Conservation (phyloP, 2,888 invertebrate genomes). For the Lasioglossum zephyrum region DNA sequence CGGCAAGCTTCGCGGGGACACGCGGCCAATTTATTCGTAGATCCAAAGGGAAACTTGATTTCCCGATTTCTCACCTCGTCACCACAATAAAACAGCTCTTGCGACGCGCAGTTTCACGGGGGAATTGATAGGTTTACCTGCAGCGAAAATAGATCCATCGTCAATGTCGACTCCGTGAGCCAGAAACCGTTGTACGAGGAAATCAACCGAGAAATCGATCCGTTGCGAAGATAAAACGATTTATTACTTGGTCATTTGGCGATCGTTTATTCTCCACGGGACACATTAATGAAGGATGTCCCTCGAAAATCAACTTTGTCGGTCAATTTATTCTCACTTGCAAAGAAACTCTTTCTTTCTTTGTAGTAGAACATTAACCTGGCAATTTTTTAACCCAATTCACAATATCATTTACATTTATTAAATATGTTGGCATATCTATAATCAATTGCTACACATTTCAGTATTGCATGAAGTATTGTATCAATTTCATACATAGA, state of each 20-base stretch:
- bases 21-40: constrained; percentile 24
- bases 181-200: neutral
- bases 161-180: neutral
- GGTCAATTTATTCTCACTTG: neutral
- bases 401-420: no score
- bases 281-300: neutral
- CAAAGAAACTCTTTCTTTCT: no score
- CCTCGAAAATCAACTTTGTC: neutral
- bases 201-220: neutral
- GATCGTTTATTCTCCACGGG: neutral
- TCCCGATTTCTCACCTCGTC: neutral
- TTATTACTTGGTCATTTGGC: neutral
- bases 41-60: neutral
- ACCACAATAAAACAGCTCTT: neutral
- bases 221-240: neutral
- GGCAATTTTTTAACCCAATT: no score
- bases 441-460: no score
- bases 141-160: constrained; percentile 2
- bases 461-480: no score
- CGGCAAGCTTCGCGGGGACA: neutral
- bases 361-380: no score
- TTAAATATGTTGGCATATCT: no score
- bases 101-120: neutral
- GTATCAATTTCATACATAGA: no score
- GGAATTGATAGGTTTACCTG: constrained; percentile 2